Base-by-base conservation (phyloP, 1,140 invertebrate species). In the Drosophila bocki region DNA sequence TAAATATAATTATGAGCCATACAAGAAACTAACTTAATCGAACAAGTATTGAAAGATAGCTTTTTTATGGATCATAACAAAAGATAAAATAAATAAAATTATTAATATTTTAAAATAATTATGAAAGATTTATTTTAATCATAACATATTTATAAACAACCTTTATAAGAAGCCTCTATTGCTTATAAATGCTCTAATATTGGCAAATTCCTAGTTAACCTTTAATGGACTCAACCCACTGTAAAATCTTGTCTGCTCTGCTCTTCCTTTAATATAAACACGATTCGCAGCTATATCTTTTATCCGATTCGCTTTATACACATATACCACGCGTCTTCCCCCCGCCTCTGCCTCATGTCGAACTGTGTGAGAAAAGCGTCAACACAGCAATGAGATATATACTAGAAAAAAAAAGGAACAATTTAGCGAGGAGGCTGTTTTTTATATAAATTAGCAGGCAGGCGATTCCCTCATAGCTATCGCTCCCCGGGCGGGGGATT, bases 371-470 rank as follows among this genome's bases (percentile, higher is more conserved):
- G 75, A 87, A 87, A 88, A 87, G 78, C 84, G 84, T 84, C 84
- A 88, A 88, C 84, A 72, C 50, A 72, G 85, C 84, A 78, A 62
- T 39, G 65, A 54, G 51, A 50, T 33, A 50, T 33, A 15, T 32
- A 12, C 12, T n/a, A 12, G 29, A n/a, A 54, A 50, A 51, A 51
- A 60, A 54, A 37, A 45, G 13, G 47, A 68, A 48, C 48, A 44
- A 48, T 68, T 68, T 77, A 12, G 42, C 71, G 13, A 76, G 48
- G 69, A 48, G 68, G 50, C 78, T 84, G 81, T 88, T 84, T 88
- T 87, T 88, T 90, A 87, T 90, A 87, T 87, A 87, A 67, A 74
- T 77, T 87, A 53, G 87, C 81, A 78, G 26, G 6, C 29, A 45
- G 37, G n/a, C n/a, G n/a, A n/a, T n/a, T n/a, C n/a, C n/a, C n/a